Evolutionary conservation across 2,888 invertebrate genomes (phyloP), one percentile per base, ranked within the genome.

Genomic region (Malthinus seriepunctatus): DNA sequence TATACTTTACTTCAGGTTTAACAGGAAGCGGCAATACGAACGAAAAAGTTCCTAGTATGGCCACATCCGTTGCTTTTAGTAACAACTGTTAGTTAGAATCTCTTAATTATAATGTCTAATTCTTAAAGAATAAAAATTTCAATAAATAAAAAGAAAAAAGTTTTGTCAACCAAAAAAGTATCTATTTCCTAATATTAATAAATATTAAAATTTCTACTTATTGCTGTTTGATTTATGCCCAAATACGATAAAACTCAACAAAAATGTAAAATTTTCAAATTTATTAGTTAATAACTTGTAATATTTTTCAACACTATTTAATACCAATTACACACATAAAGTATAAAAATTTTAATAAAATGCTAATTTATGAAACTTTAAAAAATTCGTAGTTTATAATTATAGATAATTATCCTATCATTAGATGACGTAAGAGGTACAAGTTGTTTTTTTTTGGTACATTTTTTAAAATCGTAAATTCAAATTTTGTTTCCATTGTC

Each of bases 401-500:
- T 42, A 42, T 42, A 42, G 39, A 23, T 42, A 42, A 42, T 42
- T 42, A 42, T 42, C 39, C 39, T 38, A 42, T 42, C 39, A 42
- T 42, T 42, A 42, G 39, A 42, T 42, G 39, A 42, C 39, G 39
- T 42, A 42, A 42, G 39, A 42, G n/a, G 39, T 42, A 42, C 39
- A 42, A 42, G 39, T 42, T 42, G 10, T 23, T 23, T 23, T 23
- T 5, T 23, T n/a, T n/a, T n/a, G n/a, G n/a, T n/a, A n/a, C 23
- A 23, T 23, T 23, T 42, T 42, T 23, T 15, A 42, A 42, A 42
- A 42, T 42, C 39, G 39, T 42, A 50, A 50, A 50, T 51, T 49
- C 47, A 48, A 49, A 49, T 49, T 49, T 49, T 35, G 48, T 49
- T 23, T 55, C 47, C 49, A 49, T 55, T 55, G 55, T 55, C 55